phyloP scores from a whole-genome alignment of 2,797 vertebrate genomes.

The Todus mexicanus region DNA sequence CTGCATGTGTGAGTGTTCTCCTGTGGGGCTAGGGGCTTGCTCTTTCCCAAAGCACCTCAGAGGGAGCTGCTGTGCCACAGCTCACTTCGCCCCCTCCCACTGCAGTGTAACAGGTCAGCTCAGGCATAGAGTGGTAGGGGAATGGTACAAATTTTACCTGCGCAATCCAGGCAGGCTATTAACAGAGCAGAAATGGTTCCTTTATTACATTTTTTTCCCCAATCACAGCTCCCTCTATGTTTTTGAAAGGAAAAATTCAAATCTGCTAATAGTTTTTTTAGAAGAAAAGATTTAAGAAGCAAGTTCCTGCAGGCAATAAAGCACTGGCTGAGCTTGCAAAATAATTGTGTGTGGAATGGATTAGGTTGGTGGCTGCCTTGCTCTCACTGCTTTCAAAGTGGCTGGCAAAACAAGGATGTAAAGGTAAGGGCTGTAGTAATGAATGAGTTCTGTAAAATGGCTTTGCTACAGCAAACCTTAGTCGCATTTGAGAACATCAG shows the following conservation, averaged over 20 bases:
- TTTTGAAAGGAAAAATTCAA: constrained; percentile 1
- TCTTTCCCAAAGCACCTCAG: background rate
- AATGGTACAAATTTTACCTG: background rate
- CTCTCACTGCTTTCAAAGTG: background rate
- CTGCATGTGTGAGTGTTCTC: background rate
- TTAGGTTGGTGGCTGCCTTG: background rate
- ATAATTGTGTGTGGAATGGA: background rate
- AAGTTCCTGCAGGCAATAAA: background rate
- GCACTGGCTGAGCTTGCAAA: background rate
- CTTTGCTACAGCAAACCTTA: background rate
- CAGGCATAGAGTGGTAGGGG: rapidly evolving
- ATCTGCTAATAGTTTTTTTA: background rate
- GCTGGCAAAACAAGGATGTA: background rate
- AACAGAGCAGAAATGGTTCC: background rate
- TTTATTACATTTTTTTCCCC: background rate
- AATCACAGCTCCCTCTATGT: background rate
- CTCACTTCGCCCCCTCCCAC: background rate
- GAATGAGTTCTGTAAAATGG: background rate
- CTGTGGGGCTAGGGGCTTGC: background rate
- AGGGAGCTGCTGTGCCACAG: rapidly evolving
- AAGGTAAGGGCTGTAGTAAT: background rate
- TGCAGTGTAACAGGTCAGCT: background rate
- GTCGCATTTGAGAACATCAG: background rate
- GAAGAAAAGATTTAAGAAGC: background rate
- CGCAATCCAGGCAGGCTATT: background rate